Evolutionary conservation across 2,797 vertebrate species (phyloP), one percentile per base, ranked within the genome.

Genomic region (Bradypodion ventrale): DNA sequence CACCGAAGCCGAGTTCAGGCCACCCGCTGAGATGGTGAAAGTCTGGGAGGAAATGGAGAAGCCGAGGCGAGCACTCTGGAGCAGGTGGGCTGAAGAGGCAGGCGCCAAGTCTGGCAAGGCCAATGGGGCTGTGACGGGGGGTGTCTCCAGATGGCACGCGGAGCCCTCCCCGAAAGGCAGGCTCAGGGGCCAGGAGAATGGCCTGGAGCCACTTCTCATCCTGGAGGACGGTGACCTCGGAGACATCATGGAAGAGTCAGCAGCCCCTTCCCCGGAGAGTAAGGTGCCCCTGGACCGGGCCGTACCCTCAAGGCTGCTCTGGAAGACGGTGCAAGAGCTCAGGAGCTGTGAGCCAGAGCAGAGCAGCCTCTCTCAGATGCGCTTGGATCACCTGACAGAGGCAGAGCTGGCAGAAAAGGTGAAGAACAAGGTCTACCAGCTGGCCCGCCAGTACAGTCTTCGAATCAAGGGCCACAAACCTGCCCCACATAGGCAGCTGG

Each of bases 371-470:
- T 65, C 84, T 49, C 90, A 87, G 0, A 63, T 93, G 70, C 92
- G 92, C 42, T 89, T 95, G 29, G 91, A 93, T 32, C 91, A 90
- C 0, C 63, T 92, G 84, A 92, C 94, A 32, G 94, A 94, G 5
- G 68, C 82, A 40, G 93, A 96, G 15, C 92, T 98, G 89, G 95
- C 97, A 29, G 97, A 97, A 73, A 96, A 95, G 27, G 93, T 97
- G 91, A 97, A 97, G 91, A 98, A 96, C 92, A 98, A 97, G 93
- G 98, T 99, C 68, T 99, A 98, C 93, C 97, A 98, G 92, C 90
- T 99, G 93, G 98, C 98, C 0, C 97, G 98, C 69, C 98, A 98
- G 92, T 99, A 98, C 94, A 99, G 98, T 92, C 98, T 99, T 89
- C 97, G 98, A 80, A 99, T 99, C 89, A 99, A 98, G 93, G 97